Evolutionary conservation across 2,888 invertebrate genomes (phyloP).

Genomic region (Xestobium rufovillosum): DNA sequence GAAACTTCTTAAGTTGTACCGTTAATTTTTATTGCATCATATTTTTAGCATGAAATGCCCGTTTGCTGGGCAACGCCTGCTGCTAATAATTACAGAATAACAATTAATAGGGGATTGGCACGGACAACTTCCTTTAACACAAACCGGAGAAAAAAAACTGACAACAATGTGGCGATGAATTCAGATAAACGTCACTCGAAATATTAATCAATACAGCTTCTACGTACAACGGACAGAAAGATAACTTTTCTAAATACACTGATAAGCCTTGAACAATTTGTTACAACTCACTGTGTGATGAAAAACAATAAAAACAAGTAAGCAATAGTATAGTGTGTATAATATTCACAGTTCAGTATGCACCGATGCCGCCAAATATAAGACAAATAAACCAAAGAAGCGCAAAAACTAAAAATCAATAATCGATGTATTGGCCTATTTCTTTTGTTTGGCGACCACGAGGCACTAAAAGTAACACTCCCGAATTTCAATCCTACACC

Average conservation of each 20-base stretch:
- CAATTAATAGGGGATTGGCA: not conserved
- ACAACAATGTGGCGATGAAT: constrained; percentile 15
- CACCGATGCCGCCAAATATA: not conserved
- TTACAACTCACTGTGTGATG: constrained; percentile 20
- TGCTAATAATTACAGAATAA: constrained; percentile 1
- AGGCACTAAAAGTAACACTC: constrained; percentile 25
- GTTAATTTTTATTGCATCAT: constrained; percentile 1
- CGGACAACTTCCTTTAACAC: constrained; percentile 1
- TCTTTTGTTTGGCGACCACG: constrained; percentile 20
- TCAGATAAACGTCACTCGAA: constrained; percentile 24
- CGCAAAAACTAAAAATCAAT: not conserved
- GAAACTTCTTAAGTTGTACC: no score
- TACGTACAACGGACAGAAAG: constrained; percentile 30
- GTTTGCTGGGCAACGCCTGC: not conserved
- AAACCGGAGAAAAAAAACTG: constrained; percentile 1
- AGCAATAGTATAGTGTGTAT: constrained; percentile 12
- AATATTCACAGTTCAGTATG: no score
- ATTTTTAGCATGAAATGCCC: not conserved
- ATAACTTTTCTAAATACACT: constrained; percentile 30
- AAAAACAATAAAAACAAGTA: constrained; percentile 8
- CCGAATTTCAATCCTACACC: constrained; percentile 21
- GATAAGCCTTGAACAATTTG: constrained; percentile 28
- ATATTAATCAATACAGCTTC: constrained; percentile 24
- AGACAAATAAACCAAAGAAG: not conserved
- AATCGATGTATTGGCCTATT: constrained; percentile 6